Evolutionary conservation across 2,888 invertebrate genomes (phyloP).

Genomic region (Latrodectus elegans): DNA sequence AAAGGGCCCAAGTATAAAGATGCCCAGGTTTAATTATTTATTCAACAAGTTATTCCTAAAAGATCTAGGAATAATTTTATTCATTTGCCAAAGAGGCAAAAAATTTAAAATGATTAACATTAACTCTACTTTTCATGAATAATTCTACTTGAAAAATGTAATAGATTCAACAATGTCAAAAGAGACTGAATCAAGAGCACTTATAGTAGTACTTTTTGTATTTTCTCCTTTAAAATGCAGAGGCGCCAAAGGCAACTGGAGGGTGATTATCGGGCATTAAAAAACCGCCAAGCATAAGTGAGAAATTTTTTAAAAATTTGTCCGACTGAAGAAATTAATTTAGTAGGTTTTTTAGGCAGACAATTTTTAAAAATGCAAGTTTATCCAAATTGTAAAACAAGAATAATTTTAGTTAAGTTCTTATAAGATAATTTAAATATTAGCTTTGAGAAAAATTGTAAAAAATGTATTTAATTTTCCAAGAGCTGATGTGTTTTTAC

Average conservation of each 20-base stretch:
- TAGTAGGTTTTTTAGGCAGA: no score
- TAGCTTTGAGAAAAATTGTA: no score
- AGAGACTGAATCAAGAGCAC: conserved; percentile 70
- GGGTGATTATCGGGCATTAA: background rate
- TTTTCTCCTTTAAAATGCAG: conserved; percentile 55
- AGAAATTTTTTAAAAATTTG: no score
- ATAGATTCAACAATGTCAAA: conserved; percentile 70
- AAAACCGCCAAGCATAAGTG: no score
- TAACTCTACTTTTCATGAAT: conserved; percentile 65
- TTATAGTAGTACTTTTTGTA: conserved; percentile 66
- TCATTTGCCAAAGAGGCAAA: conserved; percentile 64
- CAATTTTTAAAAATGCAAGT: no score
- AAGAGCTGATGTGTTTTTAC: background rate
- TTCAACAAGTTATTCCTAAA: conserved; percentile 66
- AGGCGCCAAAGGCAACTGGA: conserved; percentile 46
- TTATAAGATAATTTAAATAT: no score
- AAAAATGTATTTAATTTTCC: background rate
- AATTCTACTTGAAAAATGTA: conserved; percentile 69
- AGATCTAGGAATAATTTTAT: conserved; percentile 63
- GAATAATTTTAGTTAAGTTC: no score
- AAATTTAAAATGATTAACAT: conserved; percentile 69
- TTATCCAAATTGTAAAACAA: no score
- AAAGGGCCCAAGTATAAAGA: conserved; percentile 61
- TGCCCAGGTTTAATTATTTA: conserved; percentile 50
- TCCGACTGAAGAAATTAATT: no score